These are phyloP conservation scores for Oreohelix idahoensis DNA, from an alignment of 1,140 invertebrate genomes.

Conservation along the genomic window DNA sequence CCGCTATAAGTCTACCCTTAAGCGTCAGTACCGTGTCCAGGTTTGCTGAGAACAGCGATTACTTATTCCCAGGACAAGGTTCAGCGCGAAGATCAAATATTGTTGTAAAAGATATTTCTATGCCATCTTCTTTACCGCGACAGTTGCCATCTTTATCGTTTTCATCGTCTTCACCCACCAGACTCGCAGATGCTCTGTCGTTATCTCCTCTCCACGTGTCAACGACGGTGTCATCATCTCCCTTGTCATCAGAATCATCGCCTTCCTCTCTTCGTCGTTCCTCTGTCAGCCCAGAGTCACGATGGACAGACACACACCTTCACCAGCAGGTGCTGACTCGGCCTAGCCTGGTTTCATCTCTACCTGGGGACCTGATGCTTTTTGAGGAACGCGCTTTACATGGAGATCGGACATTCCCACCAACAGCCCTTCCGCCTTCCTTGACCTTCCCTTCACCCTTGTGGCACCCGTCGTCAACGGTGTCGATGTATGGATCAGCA, in stretches of 20 bases:
- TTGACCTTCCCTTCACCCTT: not conserved
- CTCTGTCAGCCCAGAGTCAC: constrained; percentile 4
- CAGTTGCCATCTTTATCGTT: not conserved
- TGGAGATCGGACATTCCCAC: not conserved
- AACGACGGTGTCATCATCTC: constrained; percentile 10
- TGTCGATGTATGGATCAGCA: not conserved
- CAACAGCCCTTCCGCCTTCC: not conserved
- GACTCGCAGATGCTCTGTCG: not conserved
- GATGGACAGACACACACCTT: not conserved
- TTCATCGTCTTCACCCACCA: not conserved
- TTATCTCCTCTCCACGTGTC: constrained; percentile 17
- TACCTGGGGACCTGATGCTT: not conserved
- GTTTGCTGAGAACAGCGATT: not conserved
- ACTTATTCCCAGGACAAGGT: not conserved
- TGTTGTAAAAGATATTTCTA: not conserved
- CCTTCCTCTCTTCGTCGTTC: constrained; percentile 6
- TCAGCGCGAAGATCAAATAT: not conserved
- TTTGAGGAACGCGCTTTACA: not conserved
- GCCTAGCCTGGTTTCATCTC: not conserved
- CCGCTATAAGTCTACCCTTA: not conserved
- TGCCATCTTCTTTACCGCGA: not conserved
- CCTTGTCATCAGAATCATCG: not conserved
- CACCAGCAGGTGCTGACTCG: not conserved
- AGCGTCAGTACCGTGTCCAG: not conserved
- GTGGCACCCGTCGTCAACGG: not conserved